phyloP scores from a whole-genome alignment of 2,113 vertebrate genomes.

The Perca schrenkii region DNA sequence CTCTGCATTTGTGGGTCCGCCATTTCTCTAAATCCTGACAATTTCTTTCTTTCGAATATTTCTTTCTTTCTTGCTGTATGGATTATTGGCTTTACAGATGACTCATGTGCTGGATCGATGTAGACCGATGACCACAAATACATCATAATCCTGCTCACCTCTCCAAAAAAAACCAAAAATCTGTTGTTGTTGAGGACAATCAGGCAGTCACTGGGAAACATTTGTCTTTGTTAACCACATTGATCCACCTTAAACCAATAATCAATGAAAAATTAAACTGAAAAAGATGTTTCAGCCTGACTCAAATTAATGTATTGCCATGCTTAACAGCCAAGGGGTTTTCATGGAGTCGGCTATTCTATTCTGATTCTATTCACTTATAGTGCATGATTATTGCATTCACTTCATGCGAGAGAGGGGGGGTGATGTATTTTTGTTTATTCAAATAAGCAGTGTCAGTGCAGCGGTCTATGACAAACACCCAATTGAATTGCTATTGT shows the following conservation, averaged over 20 bases:
- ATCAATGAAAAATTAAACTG: constrained; percentile 51
- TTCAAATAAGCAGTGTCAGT: constrained; percentile 65
- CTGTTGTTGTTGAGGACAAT: constrained; percentile 77
- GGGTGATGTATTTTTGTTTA: constrained; percentile 68
- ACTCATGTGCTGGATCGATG: constrained; percentile 73
- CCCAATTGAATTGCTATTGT: constrained; percentile 72
- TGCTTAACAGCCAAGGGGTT: constrained; percentile 16
- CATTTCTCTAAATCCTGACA: background rate
- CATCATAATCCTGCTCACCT: constrained; percentile 86
- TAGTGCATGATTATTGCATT: constrained; percentile 63
- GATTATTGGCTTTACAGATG: constrained; percentile 55
- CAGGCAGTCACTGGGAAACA: constrained; percentile 74
- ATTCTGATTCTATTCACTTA: constrained; percentile 45
- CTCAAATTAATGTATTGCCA: constrained; percentile 41
- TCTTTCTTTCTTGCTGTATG: constrained; percentile 19
- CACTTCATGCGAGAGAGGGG: constrained; percentile 24
- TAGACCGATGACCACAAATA: constrained; percentile 77
- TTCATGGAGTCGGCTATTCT: constrained; percentile 18
- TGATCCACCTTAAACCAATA: constrained; percentile 43
- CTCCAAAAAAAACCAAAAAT: constrained; percentile 85
- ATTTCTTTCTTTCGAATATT: background rate
- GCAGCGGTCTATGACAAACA: constrained; percentile 68
- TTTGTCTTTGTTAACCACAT: constrained; percentile 84
- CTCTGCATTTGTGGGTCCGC: no score
- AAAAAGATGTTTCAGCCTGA: constrained; percentile 36